These are phyloP conservation scores for Drosophila rhopaloa DNA, from an alignment of 1,140 invertebrate species.

Conservation along the genomic window DNA sequence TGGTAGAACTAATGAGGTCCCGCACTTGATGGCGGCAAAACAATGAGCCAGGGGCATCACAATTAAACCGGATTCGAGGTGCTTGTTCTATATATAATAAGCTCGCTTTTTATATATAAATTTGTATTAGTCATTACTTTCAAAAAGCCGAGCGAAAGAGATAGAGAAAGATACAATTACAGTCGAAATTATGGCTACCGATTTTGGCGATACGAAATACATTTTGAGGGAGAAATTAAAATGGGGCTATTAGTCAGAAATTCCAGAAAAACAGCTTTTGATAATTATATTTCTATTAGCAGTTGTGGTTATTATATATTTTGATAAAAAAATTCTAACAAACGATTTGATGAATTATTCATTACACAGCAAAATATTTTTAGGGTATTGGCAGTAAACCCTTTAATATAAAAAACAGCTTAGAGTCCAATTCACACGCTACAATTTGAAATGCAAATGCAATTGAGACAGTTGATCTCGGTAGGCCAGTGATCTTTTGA, in stretches of 20 bases:
- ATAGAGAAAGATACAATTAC: slow-evolving; percentile 14
- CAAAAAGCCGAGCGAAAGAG: slow-evolving; percentile 5
- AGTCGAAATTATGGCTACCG: not conserved
- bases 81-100: slow-evolving; percentile 36
- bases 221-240: not conserved
- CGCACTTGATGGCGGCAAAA: slow-evolving; percentile 8
- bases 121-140: slow-evolving; percentile 34
- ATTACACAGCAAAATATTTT: too few relatives aligned
- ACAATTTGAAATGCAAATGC: slow-evolving; percentile 24
- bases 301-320: too few relatives aligned
- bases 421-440: slow-evolving; percentile 1
- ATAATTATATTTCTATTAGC: not conserved
- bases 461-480: slow-evolving; percentile 22
- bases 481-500: slow-evolving; percentile 7
- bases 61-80: slow-evolving; percentile 41
- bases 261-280: not conserved
- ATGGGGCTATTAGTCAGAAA: not conserved
- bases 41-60: slow-evolving; percentile 37
- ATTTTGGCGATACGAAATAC: not conserved
- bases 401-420: too few relatives aligned
- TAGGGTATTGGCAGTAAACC: too few relatives aligned
- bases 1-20: slow-evolving; percentile 53
- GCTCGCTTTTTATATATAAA: slow-evolving; percentile 29
- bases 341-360: too few relatives aligned
- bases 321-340: too few relatives aligned